phyloP scores from a whole-genome alignment of 1,140 invertebrate genomes.

The Drosophila subobscura region DNA sequence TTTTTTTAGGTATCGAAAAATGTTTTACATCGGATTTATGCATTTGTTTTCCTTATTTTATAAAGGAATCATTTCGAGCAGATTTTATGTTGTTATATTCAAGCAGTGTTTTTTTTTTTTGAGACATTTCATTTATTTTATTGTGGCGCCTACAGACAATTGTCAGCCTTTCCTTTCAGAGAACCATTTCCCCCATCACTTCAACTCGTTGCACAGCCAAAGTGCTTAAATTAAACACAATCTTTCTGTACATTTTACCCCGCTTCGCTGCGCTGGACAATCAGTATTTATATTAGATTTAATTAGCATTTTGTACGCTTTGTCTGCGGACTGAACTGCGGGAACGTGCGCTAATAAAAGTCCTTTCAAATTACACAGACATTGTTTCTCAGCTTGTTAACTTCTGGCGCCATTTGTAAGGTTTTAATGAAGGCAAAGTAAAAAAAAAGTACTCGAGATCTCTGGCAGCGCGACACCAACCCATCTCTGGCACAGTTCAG shows the following conservation, averaged over 20 bases:
- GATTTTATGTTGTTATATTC: too few relatives aligned
- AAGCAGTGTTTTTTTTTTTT: too few relatives aligned
- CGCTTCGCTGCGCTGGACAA: neutral
- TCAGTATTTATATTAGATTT: too few relatives aligned
- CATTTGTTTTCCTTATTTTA: too few relatives aligned
- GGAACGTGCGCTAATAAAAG: constrained; percentile 50
- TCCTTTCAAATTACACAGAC: constrained; percentile 45
- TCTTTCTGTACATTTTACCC: constrained; percentile 1
- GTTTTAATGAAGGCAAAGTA: constrained; percentile 53
- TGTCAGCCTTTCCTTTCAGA: neutral
- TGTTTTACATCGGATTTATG: too few relatives aligned
- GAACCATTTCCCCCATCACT: neutral
- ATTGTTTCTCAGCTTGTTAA: constrained; percentile 20
- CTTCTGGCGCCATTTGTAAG: constrained; percentile 11
- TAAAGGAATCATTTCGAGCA: too few relatives aligned
- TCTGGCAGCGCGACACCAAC: too few relatives aligned
- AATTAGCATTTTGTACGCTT: constrained; percentile 54
- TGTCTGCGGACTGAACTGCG: constrained; percentile 15
- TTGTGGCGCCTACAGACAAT: too few relatives aligned
- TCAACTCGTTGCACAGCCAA: neutral
- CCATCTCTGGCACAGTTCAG: too few relatives aligned
- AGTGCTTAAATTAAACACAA: constrained; percentile 15
- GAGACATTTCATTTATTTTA: too few relatives aligned
- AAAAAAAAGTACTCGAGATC: constrained; percentile 56
- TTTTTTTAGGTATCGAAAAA: too few relatives aligned